A percentile compares a stretch with the other conserved stretches of the same genome.
Evolutionary conservation across 2,888 invertebrate species (phyloP).

Genomic region (Prostheceraeus crozeri): DNA sequence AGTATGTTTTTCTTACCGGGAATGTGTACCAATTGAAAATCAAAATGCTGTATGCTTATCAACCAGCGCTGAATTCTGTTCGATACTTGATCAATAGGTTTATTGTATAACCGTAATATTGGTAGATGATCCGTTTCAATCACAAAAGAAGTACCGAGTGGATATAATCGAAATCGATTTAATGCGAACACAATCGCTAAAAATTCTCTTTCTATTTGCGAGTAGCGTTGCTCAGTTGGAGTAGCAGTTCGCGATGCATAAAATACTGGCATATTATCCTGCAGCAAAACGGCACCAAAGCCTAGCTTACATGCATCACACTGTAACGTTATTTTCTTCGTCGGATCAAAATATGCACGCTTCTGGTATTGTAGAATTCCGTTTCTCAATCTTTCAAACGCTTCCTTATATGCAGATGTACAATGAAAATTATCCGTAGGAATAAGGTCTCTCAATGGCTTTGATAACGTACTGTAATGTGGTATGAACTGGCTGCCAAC

Average conservation of each 20-base stretch:
- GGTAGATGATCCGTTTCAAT: slow-evolving; percentile 38
- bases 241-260: slow-evolving; percentile 38
- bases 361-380: slow-evolving; percentile 9
- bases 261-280: slow-evolving; percentile 32
- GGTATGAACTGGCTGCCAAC: slow-evolving; percentile 12
- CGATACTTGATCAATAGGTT: slow-evolving; percentile 30
- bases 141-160: slow-evolving; percentile 34
- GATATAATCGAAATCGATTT: slow-evolving; percentile 36
- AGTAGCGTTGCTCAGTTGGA: slow-evolving; percentile 34
- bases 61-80: slow-evolving; percentile 18
- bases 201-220: slow-evolving; percentile 35
- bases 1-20: slow-evolving; percentile 22
- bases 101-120: slow-evolving; percentile 23
- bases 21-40: slow-evolving; percentile 26
- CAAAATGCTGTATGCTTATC: slow-evolving; percentile 23
- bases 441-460: slow-evolving; percentile 17
- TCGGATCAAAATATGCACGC: slow-evolving; percentile 18
- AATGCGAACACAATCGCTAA: slow-evolving; percentile 37
- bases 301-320: slow-evolving; percentile 20
- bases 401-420: slow-evolving; percentile 4
- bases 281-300: slow-evolving; percentile 21
- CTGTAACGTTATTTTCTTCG: background rate
- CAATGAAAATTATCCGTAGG: slow-evolving; percentile 17
- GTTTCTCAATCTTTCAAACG: slow-evolving; percentile 15
- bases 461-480: slow-evolving; percentile 26